Conservation (phyloP, 2,797 vertebrate species). For the Hydrocynus forskahlii region DNA sequence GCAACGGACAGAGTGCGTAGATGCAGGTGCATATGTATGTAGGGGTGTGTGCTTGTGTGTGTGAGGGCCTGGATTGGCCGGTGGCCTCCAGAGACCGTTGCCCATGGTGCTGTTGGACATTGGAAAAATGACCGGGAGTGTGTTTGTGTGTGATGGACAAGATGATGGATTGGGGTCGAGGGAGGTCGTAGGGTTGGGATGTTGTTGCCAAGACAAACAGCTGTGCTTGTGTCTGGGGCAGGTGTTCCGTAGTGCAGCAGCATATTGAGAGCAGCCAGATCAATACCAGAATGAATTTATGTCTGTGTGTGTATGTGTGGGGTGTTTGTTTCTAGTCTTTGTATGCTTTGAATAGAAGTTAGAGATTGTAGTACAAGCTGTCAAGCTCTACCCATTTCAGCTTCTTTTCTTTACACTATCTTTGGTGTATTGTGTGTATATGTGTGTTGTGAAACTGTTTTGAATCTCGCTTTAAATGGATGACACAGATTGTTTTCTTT, state of each 20-base stretch:
- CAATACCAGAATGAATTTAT: constrained; percentile 64
- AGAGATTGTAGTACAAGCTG: constrained; percentile 24
- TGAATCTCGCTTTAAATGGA: constrained; percentile 12
- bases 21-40: constrained; percentile 29
- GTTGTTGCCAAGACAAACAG: constrained; percentile 78
- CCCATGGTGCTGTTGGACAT: constrained; percentile 26
- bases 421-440: constrained; percentile 17
- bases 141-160: constrained; percentile 52
- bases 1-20: constrained; percentile 50
- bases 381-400: constrained; percentile 7
- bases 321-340: constrained; percentile 30
- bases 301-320: constrained; percentile 38
- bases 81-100: constrained; percentile 47
- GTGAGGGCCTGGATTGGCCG: not conserved
- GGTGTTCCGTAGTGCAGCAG: constrained; percentile 73
- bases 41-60: constrained; percentile 34
- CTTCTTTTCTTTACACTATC: not conserved
- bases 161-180: constrained; percentile 77
- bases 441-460: not conserved
- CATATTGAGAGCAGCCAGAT: constrained; percentile 76
- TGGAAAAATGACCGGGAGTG: constrained; percentile 16
- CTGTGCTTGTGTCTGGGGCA: constrained; percentile 73
- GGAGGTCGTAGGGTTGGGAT: constrained; percentile 71
- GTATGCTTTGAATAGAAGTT: constrained; percentile 28
- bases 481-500: constrained; percentile 4